Base-by-base conservation (phyloP, 92 coral and sea anemone genomes). In the Anthopleura xanthogrammica region DNA sequence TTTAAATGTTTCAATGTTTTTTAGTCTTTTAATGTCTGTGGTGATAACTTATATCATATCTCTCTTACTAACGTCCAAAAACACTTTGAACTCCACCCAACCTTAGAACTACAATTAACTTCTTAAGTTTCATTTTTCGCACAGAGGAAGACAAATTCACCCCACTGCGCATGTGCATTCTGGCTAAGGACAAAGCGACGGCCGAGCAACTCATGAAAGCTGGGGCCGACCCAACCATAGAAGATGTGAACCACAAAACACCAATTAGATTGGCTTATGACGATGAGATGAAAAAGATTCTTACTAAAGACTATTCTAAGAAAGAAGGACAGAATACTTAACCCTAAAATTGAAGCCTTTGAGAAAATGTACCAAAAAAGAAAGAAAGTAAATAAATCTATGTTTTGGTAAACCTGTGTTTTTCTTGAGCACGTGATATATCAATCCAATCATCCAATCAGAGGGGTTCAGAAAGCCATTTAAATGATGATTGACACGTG, bases 211-310 rank as follows among this genome's bases (percentile, higher is more conserved):
- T 94, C 29, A 42, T 94, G 74, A 91, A 89, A 77, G 91, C 93
- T 57, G 92, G 94, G n/a, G 98, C 98, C 55, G 90, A 94, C 75
- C 91, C 92, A 62, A 79, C 66, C 81, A 90, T 85, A 83, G 87
- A 78, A 79, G 94, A 94, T 80, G 82, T 48, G 46, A 83, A 82
- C 66, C 87, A 90, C 41, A 89, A 85, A 52, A 90, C 92, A 65
- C 92, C 95, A 20, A 46, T 91, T 41, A 60, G 83, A 7, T 39
- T 87, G 41, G 93, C 93, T 52, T 81, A 77, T 29, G 89, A 90
- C 78, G 85, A 90, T 23, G 90, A 90, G 22, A 79, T 77, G 82
- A 85, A 71, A 42, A 81, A 68, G 48, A 81, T 81, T 52, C 84
- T 81, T 22, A 81, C 84, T 16, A 81, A 77, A 16, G 75, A 81